Evolutionary conservation across 2,888 invertebrate species (phyloP).

Genomic region (Galerucella calmariensis): DNA sequence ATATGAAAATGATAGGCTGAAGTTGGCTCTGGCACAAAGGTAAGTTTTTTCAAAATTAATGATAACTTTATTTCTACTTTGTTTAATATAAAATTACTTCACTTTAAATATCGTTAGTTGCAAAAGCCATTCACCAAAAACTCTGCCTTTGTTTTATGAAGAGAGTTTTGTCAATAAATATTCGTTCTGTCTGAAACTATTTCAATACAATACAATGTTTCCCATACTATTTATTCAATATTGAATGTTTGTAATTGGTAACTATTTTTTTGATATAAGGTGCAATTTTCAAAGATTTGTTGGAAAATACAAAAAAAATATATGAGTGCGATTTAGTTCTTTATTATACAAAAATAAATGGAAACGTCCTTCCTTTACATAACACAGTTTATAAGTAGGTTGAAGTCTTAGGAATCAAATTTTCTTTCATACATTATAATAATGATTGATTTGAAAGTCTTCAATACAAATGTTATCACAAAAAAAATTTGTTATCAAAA

Average conservation of each 20-base stretch:
- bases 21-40: conserved; percentile 95
- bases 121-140: no score
- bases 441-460: neutral
- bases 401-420: conserved; percentile 10
- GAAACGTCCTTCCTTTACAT: conserved; percentile 10
- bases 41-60: conserved; percentile 60
- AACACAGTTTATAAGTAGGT: neutral
- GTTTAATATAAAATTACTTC: neutral
- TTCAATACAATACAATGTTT: no score
- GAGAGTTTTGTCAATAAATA: conserved; percentile 13
- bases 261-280: no score
- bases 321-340: conserved; percentile 19
- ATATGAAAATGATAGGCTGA: conserved; percentile 96
- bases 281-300: neutral
- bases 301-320: neutral
- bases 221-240: no score
- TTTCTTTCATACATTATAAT: neutral
- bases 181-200: neutral
- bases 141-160: no score
- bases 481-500: no score
- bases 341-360: conserved; percentile 27
- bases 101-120: neutral
- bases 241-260: no score
- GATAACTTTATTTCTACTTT: neutral
- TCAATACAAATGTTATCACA: neutral